Evolutionary conservation across 2,888 invertebrate genomes (phyloP), one percentile per base, ranked within the genome.

Genomic region (Trichopria drosophilae): DNA sequence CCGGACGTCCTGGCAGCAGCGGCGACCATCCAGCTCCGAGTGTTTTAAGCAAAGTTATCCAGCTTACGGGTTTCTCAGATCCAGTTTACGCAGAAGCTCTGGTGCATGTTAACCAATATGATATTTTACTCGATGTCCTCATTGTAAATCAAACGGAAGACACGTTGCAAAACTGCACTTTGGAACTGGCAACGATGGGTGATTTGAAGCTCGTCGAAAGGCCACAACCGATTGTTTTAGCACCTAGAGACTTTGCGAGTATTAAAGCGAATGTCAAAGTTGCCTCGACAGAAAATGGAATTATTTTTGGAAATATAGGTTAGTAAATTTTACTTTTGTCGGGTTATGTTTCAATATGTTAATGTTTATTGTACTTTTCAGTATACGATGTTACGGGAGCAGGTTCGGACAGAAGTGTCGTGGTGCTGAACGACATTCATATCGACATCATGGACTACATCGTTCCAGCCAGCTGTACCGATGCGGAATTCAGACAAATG

Each of bases 371-470:
- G 15, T 31, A 24, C 40, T 39, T 50, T 45, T 39, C 75, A 91
- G 96, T 97, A 48, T 99, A 98, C 77, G 98, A 99, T 73, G 90
- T 99, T 43, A 88, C 89, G 24, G 94, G 95, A 37, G 91, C 94
- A 20, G 87, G 87, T 2, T 90, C 91, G 55, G 95, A 95, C 76
- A 84, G 94, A 63, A 98, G 97, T 76, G 97, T 97, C 55, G 97
- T 99, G 24, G 98, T 99, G 10, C 81, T 99, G 41, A 97, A 98
- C 75, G 99, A 99, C 76, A 98, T 99, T 69, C 97, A 98, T 77
- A 97, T 99, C 72, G 99, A 99, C 78, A 97, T 99, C 64, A 96
- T 99, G 92, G 99, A 99, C 80, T 97, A 97, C 79, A 96, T 97
- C 69, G 89, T 97, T 69, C 97, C 97, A 15, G 95, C 95, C 12